phyloP scores from a whole-genome alignment of 1,140 invertebrate species.

The Mizuhopecten yessoensis region DNA sequence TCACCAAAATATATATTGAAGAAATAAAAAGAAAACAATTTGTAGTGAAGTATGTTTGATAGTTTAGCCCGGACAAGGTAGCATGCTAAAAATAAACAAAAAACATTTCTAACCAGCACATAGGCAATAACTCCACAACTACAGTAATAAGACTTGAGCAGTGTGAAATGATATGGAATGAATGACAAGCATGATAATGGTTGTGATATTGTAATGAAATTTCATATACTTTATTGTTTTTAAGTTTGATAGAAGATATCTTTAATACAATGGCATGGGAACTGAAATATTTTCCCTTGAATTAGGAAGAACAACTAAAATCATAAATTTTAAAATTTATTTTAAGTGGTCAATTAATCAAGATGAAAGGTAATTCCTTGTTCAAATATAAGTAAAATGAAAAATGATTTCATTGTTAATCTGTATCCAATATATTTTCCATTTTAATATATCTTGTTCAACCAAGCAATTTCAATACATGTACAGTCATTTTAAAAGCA shows the following conservation, averaged over 20 bases:
- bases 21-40: slow-evolving; percentile 1
- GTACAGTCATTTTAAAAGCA: background rate
- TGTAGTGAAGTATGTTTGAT: slow-evolving; percentile 34
- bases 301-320: background rate
- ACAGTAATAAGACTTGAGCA: no score
- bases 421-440: background rate
- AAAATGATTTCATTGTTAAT: background rate
- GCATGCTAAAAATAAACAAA: background rate
- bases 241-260: no score
- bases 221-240: background rate
- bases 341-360: no score
- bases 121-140: background rate
- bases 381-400: background rate
- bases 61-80: slow-evolving; percentile 7
- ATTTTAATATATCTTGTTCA: background rate
- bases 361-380: background rate
- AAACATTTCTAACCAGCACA: background rate
- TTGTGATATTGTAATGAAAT: background rate
- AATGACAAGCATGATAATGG: background rate
- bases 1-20: slow-evolving; percentile 33
- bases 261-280: no score
- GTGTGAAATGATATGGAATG: background rate
- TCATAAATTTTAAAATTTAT: no score
- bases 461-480: background rate
- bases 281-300: background rate